Base-by-base conservation (phyloP, 2,888 invertebrate genomes). In the Apodemia zela region DNA sequence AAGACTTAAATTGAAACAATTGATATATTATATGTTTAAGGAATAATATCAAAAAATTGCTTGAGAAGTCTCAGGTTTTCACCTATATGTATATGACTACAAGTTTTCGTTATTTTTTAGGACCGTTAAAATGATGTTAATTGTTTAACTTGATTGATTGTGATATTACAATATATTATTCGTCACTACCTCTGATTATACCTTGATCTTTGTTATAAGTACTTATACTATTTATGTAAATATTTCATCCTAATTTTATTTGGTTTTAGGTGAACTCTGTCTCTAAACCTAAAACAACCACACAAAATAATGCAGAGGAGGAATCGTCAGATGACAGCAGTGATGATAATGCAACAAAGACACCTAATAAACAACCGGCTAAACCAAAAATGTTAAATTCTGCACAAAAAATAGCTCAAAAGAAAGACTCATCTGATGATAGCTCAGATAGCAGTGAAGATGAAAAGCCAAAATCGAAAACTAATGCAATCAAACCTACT, bases 151-250 rank as follows among this genome's bases (percentile, higher is more conserved):
- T 85, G 82, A 79, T 66, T 59, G 29, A 42, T 64, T 69, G 65
- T 84, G 82, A 83, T 82, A 76, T 73, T 70, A 75, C 65, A 61
- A 60, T 65, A 62, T 60, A 71, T 72, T 61, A 64, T 82, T 88
- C 86, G 88, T 88, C 88, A 88, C 88, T 89, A 88, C 89, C 89
- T 87, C 88, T 89, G 81, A 80, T 65, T 66, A 54, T 25, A 25
- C 11, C 29, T 42, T 33, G 8, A 4, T 38, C 13, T 11, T n/a
- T 15, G 6, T 42, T 38, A 47, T 17, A 17, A 47, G 2, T 8
- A 47, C 8, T 47, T 8, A 17, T 17, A 17, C 17, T 47, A 45
- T 45, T n/a, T 1, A 47, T 6, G 1, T 17, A 17, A 8, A 17
- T 47, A 47, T 8, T 47, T 47, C n/a, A 47, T 47, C 5, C 7